Percentiles rank a stretch among this genome's conserved stretches.
Conservation (phyloP, 2,888 invertebrate genomes). For the Hydropsyche betteni region DNA sequence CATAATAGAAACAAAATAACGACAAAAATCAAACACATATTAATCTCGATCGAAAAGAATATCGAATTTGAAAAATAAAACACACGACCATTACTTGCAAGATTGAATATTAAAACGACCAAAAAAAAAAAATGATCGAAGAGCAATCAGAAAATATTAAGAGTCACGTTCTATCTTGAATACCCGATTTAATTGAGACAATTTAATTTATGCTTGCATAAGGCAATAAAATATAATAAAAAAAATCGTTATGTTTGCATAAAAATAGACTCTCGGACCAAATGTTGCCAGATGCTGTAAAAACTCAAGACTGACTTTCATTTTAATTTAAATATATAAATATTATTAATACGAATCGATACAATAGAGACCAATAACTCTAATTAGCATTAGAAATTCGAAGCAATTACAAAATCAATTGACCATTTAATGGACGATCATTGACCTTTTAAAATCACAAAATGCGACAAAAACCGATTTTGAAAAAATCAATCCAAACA, state of each 20-base stretch:
- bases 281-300: background rate
- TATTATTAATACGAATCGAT: too few species aligned
- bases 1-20: background rate
- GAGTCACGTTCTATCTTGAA: background rate
- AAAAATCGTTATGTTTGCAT: background rate
- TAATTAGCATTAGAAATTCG: too few species aligned
- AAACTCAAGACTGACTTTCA: too few species aligned
- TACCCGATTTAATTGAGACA: slow-evolving; percentile 30
- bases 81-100: slow-evolving; percentile 13
- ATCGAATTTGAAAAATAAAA: background rate
- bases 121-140: background rate
- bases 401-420: too few species aligned
- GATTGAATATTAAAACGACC: background rate
- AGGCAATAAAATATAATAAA: background rate
- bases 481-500: too few species aligned
- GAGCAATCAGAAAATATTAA: slow-evolving; percentile 8
- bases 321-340: too few species aligned
- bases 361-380: too few species aligned
- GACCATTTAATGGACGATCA: too few species aligned
- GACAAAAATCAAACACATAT: background rate
- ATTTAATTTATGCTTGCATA: slow-evolving; percentile 8
- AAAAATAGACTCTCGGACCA: background rate
- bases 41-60: background rate
- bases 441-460: too few species aligned
- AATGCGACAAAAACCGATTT: too few species aligned